These are phyloP conservation scores for Buathra laborator DNA, from an alignment of 2,888 invertebrate species.

Conservation along the genomic window DNA sequence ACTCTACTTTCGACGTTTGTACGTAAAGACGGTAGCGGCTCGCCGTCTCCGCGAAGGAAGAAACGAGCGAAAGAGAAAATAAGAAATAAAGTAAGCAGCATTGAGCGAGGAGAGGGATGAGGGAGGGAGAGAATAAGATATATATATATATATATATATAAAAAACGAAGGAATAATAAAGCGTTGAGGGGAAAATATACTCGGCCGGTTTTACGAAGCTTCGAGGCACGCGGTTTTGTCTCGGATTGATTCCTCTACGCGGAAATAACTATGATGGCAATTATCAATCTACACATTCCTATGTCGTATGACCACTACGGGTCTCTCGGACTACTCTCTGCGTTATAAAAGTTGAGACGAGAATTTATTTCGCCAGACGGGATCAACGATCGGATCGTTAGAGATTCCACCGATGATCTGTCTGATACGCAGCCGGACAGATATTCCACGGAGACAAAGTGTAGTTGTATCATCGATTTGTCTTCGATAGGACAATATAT, in stretches of 20 bases:
- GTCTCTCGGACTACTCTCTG: neutral
- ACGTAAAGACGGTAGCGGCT: constrained; percentile 47
- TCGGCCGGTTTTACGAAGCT: constrained; percentile 62
- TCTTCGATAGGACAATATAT: constrained; percentile 44
- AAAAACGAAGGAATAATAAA: constrained; percentile 58
- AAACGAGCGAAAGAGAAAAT: constrained; percentile 62
- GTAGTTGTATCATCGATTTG: neutral
- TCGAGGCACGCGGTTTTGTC: constrained; percentile 37
- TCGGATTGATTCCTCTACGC: constrained; percentile 52
- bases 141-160: neutral
- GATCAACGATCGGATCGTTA: constrained; percentile 51
- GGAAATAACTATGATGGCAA: constrained; percentile 64
- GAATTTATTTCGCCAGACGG: constrained; percentile 55
- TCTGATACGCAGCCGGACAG: constrained; percentile 6
- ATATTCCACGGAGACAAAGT: constrained; percentile 25
- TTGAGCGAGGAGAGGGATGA: constrained; percentile 30
- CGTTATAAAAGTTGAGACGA: constrained; percentile 44
- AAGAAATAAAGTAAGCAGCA: constrained; percentile 59
- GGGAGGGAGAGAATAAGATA: constrained; percentile 11
- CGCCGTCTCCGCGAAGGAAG: constrained; percentile 55
- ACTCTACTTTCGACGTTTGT: constrained; percentile 52
- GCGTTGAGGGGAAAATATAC: constrained; percentile 45
- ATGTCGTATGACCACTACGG: constrained; percentile 8
- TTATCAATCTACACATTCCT: constrained; percentile 64
- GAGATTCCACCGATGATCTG: constrained; percentile 44